These are phyloP conservation scores for Bombyx mori DNA, from an alignment of 1,140 invertebrate genomes.

Conservation along the genomic window ASM3026992v2 NC_085128.1:17922001-17922500, in stretches of 20 bases:
- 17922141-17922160: too few relatives aligned
- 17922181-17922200: too few relatives aligned
- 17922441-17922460: slow-evolving; percentile 5
- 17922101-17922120: too few relatives aligned
- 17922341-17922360: slow-evolving; percentile 58
- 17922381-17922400: slow-evolving; percentile 38
- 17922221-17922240: too few relatives aligned
- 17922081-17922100: too few relatives aligned
- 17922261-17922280: slow-evolving; percentile 11
- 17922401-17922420: slow-evolving; percentile 48
- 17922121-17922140: too few relatives aligned
- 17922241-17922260: background rate
- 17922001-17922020: background rate
- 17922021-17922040: too few relatives aligned
- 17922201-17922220: too few relatives aligned
- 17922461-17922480: background rate
- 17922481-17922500: slow-evolving; percentile 15
- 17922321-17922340: slow-evolving; percentile 43
- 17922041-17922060: too few relatives aligned
- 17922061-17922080: too few relatives aligned
- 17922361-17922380: slow-evolving; percentile 29
- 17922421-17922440: slow-evolving; percentile 40
- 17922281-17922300: slow-evolving; percentile 38
- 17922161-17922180: too few relatives aligned
- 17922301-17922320: slow-evolving; percentile 56